These are phyloP conservation scores for Macrotrachela quadricornifera DNA, from an alignment of 1,140 invertebrate species.

Conservation along the genomic window DNA sequence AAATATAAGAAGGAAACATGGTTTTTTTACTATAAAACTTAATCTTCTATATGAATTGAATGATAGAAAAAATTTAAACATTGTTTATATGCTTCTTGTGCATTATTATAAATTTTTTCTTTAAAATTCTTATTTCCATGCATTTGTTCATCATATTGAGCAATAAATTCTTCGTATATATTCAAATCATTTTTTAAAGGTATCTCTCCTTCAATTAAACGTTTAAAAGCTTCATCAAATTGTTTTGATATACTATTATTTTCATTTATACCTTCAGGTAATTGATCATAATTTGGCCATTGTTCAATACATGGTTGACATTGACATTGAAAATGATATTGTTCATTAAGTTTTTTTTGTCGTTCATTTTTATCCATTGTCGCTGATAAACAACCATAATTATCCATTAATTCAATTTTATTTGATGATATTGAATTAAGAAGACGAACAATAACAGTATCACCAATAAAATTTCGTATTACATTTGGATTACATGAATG, in stretches of 20 bases:
- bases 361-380: slow-evolving; percentile 41
- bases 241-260: slow-evolving; percentile 51
- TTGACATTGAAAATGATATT: slow-evolving; percentile 65
- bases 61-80: slow-evolving; percentile 30
- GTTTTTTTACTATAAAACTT: no score
- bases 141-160: slow-evolving; percentile 48
- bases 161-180: slow-evolving; percentile 29
- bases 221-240: slow-evolving; percentile 41
- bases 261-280: slow-evolving; percentile 48
- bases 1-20: no score
- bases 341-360: slow-evolving; percentile 42
- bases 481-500: slow-evolving; percentile 74
- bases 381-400: slow-evolving; percentile 44
- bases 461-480: slow-evolving; percentile 58
- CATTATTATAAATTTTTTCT: slow-evolving; percentile 47
- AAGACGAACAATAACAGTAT: slow-evolving; percentile 54
- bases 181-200: slow-evolving; percentile 16
- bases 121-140: slow-evolving; percentile 46
- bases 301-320: slow-evolving; percentile 56
- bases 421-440: slow-evolving; percentile 51
- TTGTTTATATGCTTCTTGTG: slow-evolving; percentile 52
- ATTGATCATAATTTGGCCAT: slow-evolving; percentile 49
- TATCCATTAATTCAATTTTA: slow-evolving; percentile 57
- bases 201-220: slow-evolving; percentile 40
- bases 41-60: no score